These are phyloP conservation scores for Lytechinus pictus DNA, from an alignment of 35 echinoderm and acorn worm genomes.

Conservation along the genomic window DNA sequence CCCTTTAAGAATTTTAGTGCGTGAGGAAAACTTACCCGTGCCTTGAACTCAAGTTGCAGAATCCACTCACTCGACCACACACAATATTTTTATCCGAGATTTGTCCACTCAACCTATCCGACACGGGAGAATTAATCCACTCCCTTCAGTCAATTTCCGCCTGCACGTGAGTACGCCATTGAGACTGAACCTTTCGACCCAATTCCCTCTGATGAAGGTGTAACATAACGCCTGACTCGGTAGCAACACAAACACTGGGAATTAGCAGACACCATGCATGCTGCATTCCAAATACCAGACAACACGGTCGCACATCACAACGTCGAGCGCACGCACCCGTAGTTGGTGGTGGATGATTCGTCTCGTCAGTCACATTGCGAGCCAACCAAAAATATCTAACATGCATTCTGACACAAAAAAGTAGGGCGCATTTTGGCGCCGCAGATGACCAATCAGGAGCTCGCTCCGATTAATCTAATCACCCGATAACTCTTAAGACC, in stretches of 20 bases:
- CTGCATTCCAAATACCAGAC: not conserved
- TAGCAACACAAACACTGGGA: not conserved
- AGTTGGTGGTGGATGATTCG: not conserved
- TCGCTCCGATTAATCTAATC: no score
- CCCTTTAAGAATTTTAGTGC: not conserved
- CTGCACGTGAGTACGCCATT: not conserved
- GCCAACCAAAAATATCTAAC: no score
- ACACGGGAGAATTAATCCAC: not conserved
- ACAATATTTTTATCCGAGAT: not conserved
- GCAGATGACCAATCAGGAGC: no score
- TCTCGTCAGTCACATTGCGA: not conserved
- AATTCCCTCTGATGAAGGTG: not conserved
- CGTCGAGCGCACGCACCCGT: not conserved
- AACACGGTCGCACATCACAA: not conserved
- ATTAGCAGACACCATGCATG: not conserved
- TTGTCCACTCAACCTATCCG: not conserved
- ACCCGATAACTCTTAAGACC: no score
- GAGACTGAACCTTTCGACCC: not conserved
- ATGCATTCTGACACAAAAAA: no score
- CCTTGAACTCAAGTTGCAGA: not conserved
- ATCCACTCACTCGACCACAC: not conserved
- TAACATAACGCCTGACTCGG: not conserved
- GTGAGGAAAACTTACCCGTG: not conserved
- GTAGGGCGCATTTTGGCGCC: no score
- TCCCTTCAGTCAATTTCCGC: constrained; percentile 16